Conservation (phyloP, 2,888 invertebrate species). For the Andrena trimmerana region DNA sequence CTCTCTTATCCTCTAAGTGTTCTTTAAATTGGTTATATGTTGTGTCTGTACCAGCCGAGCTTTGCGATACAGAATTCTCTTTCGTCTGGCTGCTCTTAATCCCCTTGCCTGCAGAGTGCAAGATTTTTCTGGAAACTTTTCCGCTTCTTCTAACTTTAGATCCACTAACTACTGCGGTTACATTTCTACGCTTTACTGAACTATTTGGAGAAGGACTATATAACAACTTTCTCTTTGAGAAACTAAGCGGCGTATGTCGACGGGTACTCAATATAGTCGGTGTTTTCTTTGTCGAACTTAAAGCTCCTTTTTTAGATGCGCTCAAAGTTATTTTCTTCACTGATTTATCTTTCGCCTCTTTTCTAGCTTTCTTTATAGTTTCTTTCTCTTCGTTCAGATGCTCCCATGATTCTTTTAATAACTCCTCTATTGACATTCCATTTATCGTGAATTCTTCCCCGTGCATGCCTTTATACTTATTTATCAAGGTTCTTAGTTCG, state of each 20-base stretch:
- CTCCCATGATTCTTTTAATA: slow-evolving; percentile 88
- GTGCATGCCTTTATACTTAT: slow-evolving; percentile 83
- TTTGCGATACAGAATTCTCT: slow-evolving; percentile 26
- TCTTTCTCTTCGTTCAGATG: slow-evolving; percentile 87
- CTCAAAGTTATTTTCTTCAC: slow-evolving; percentile 79
- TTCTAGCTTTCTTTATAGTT: slow-evolving; percentile 78
- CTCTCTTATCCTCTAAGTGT: slow-evolving; percentile 86
- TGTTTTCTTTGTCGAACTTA: slow-evolving; percentile 76
- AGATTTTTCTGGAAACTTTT: slow-evolving; percentile 15
- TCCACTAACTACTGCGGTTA: slow-evolving; percentile 62
- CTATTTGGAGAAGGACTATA: slow-evolving; percentile 76
- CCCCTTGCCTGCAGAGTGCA: not conserved
- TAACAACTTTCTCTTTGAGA: slow-evolving; percentile 77
- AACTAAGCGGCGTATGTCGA: slow-evolving; percentile 32
- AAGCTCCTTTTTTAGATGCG: slow-evolving; percentile 74
- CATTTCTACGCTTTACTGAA: slow-evolving; percentile 72
- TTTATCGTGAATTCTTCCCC: slow-evolving; percentile 87
- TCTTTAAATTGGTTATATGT: slow-evolving; percentile 85
- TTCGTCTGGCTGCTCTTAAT: slow-evolving; percentile 13
- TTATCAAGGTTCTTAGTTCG: slow-evolving; percentile 87
- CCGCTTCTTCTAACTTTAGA: slow-evolving; percentile 74
- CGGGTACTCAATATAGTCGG: slow-evolving; percentile 46
- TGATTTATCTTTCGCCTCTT: slow-evolving; percentile 64
- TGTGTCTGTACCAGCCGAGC: slow-evolving; percentile 49
- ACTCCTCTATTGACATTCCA: slow-evolving; percentile 88